Percentiles rank a stretch among this genome's conserved stretches.
Evolutionary conservation across 2,113 vertebrate genomes (phyloP).

Genomic region (Etia nguti): DNA sequence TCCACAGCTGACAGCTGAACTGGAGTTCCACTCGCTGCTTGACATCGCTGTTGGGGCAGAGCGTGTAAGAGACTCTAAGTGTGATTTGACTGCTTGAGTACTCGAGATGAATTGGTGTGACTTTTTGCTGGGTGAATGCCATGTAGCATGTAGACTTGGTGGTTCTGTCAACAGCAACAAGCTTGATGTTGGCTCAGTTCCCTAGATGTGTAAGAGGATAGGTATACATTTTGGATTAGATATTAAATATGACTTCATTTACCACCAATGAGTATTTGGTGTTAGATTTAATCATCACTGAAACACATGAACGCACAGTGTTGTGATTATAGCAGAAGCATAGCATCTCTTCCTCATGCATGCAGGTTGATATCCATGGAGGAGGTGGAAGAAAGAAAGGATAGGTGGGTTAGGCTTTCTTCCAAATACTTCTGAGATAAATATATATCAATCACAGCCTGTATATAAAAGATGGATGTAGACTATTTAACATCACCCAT

Average conservation of each 20-base stretch:
- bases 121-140: background rate
- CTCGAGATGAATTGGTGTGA: background rate
- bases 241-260: background rate
- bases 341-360: background rate
- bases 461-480: background rate
- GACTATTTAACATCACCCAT: background rate
- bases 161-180: background rate
- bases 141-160: background rate
- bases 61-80: background rate
- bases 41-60: background rate
- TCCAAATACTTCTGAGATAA: background rate
- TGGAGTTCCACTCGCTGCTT: slow-evolving; percentile 14
- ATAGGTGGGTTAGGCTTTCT: background rate
- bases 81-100: background rate
- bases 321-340: background rate
- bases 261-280: background rate
- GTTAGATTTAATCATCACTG: background rate
- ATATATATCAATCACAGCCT: background rate
- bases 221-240: background rate
- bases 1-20: slow-evolving; percentile 1
- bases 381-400: background rate
- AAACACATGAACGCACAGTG: background rate
- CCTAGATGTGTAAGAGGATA: background rate
- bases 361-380: background rate
- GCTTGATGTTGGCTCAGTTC: background rate